Evolutionary conservation across 2,888 invertebrate species (phyloP).

Genomic region (Ephialtes manifestator): DNA sequence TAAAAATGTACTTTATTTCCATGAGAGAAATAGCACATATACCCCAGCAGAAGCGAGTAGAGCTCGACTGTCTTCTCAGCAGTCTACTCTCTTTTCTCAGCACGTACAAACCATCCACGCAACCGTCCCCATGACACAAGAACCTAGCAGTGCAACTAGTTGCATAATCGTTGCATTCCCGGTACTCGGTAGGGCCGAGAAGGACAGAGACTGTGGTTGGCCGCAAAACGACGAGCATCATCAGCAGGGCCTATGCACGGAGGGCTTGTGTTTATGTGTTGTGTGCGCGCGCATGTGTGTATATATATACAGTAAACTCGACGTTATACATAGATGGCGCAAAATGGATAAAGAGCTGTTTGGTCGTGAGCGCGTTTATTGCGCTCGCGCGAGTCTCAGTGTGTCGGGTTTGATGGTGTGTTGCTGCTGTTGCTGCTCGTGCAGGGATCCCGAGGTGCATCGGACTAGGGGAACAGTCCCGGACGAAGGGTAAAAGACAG

Average conservation of each 20-base stretch:
- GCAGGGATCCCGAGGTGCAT: constrained; percentile 55
- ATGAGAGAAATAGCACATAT: no score
- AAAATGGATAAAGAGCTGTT: constrained; percentile 56
- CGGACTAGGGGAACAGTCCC: constrained; percentile 19
- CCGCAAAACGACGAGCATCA: constrained; percentile 52
- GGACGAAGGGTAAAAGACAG: constrained; percentile 29
- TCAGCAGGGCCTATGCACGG: constrained; percentile 37
- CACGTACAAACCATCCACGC: constrained; percentile 64
- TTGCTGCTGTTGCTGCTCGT: constrained; percentile 8
- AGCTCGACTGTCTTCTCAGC: no score
- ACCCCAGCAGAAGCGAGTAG: no score
- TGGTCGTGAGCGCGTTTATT: constrained; percentile 53
- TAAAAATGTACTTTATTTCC: no score
- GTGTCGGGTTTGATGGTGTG: constrained; percentile 38
- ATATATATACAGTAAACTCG: not conserved
- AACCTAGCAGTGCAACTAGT: constrained; percentile 76
- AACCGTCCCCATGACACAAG: constrained; percentile 69
- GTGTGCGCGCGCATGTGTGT: constrained; percentile 7
- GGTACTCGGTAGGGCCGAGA: constrained; percentile 72
- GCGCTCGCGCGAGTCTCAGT: constrained; percentile 27
- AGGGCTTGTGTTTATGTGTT: constrained; percentile 16
- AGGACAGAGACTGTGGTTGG: constrained; percentile 62
- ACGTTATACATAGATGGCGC: constrained; percentile 40
- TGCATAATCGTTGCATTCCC: constrained; percentile 81
- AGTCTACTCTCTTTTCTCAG: constrained; percentile 65